These are phyloP conservation scores for Sarcophilus harrisii DNA, from an alignment of 2,797 vertebrate genomes.

Conservation along the genomic window DNA sequence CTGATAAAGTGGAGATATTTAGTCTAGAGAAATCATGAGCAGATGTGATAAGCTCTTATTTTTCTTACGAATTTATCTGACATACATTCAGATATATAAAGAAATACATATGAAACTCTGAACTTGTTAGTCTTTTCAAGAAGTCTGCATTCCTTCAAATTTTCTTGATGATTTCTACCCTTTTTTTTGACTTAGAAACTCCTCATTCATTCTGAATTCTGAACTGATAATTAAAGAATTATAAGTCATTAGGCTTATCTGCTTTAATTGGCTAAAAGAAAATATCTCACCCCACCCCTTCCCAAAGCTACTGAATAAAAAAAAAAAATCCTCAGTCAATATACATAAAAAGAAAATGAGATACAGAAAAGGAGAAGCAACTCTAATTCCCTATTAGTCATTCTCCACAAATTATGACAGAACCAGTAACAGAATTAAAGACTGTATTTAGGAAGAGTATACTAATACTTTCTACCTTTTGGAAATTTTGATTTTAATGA, in stretches of 20 bases:
- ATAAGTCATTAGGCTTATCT: not conserved
- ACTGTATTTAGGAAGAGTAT: not conserved
- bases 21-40: no score
- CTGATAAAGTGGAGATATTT: no score
- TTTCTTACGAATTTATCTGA: not conserved
- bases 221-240: not conserved
- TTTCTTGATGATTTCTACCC: conserved; percentile 22
- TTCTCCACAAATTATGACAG: not conserved
- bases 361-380: not conserved
- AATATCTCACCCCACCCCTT: not conserved
- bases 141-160: not conserved
- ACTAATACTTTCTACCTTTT: conserved; percentile 7
- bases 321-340: not conserved
- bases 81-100: no score
- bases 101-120: not conserved
- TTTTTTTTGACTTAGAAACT: conserved; percentile 35
- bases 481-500: not conserved
- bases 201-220: not conserved
- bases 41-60: no score
- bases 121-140: not conserved
- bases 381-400: not conserved
- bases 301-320: not conserved
- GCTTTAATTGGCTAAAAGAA: conserved; percentile 16
- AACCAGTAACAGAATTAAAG: not conserved
- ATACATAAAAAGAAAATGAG: conserved; percentile 14